Evolutionary conservation across 92 coral and sea anemone genomes (phyloP), one percentile per base, ranked within the genome.

Genomic region (Zoanthus sansibaricus): DNA sequence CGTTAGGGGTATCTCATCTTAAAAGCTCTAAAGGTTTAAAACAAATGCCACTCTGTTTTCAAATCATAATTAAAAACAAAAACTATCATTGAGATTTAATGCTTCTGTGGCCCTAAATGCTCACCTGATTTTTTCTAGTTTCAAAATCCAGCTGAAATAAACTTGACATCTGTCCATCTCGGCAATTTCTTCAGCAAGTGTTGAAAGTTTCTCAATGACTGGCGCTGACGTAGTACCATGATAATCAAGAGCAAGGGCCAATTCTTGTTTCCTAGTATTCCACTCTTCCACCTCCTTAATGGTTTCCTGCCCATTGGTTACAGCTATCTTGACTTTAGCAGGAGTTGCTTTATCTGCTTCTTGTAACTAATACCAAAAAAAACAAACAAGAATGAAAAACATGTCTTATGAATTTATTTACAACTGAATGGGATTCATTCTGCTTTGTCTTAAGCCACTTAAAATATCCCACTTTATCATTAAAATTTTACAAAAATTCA

Each of bases 71-170:
- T n/a, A n/a, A n/a, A 37, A 75, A 37, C 30, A 61, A 54, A 74
- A 12, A 31, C 16, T 14, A 9, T 55, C 16, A 3, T 10, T 30
- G 51, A 61, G 17, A 15, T 62, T 20, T 4, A 62, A 17, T 16
- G 12, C 7, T 16, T 17, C 7, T 17, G 16, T 62, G n/a, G 1
- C 7, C 56, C 54, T 20, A 6, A 25, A 5, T 8, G 11, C 85
- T 47, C 86, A 94, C 99, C 98, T 97, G 10, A 95, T 91, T 30
- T 91, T 87, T 86, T 97, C 95, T 52, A 97, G 82, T 75, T 86
- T 95, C 75, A 93, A 93, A 67, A 97, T 91, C 98, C 99, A 95
- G 66, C 91, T 95, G 58, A 91, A 93, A 42, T 97, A 97, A 54
- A 95, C 78, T 55, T 92, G 87, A 77, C 95, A 92, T 88, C 98